phyloP scores from a whole-genome alignment of 2,888 invertebrate genomes.

The Aromia moschata region DNA sequence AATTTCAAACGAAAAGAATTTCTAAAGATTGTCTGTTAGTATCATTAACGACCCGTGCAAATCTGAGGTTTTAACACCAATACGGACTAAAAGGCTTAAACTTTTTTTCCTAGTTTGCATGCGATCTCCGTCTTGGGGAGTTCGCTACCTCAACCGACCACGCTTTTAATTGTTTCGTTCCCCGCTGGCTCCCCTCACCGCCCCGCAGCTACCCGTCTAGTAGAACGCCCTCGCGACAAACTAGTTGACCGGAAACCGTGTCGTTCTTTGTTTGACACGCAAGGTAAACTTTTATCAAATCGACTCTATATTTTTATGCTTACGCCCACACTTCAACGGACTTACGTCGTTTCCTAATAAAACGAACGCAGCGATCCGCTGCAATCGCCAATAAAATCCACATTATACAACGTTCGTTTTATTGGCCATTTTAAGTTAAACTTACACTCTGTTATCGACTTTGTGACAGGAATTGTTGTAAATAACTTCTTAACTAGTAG shows the following conservation, averaged over 20 bases:
- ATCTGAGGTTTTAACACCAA: not conserved
- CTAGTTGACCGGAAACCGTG: conserved; percentile 56
- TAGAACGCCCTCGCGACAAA: conserved; percentile 40
- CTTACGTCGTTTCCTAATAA: too few species aligned
- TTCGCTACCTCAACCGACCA: conserved; percentile 40
- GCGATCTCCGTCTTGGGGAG: conserved; percentile 12
- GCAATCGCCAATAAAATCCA: too few species aligned
- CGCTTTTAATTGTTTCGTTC: conserved; percentile 56
- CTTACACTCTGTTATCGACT: too few species aligned
- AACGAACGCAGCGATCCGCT: too few species aligned
- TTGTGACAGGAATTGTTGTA: too few species aligned
- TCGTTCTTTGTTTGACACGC: conserved; percentile 57
- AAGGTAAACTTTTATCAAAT: conserved; percentile 45
- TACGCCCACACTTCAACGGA: not conserved
- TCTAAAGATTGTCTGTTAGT: too few species aligned
- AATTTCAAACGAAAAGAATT: too few species aligned
- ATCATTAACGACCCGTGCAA: too few species aligned
- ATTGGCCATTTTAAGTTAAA: too few species aligned
- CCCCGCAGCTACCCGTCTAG: too few species aligned
- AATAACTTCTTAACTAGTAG: too few species aligned
- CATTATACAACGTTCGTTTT: too few species aligned
- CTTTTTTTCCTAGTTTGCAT: conserved; percentile 14
- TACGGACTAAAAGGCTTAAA: conserved; percentile 8
- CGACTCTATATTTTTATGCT: not conserved
- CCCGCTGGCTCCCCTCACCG: conserved; percentile 32